Conservation (phyloP, 2,113 vertebrate genomes). For the Pyrgilauda ruficollis region DNA sequence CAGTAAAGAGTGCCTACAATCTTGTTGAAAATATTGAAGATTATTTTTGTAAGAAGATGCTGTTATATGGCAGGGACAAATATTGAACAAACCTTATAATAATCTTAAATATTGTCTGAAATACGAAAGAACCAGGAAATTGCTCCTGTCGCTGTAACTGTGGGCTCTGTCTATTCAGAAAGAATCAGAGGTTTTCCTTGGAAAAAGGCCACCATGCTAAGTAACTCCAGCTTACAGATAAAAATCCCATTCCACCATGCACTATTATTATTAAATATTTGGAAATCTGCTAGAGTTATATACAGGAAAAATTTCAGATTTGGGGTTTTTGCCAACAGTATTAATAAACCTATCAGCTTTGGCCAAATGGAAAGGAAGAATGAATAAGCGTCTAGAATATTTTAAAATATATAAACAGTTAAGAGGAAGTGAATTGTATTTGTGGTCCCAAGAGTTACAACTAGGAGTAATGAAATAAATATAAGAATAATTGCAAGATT, state of each 20-base stretch:
- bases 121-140: background rate
- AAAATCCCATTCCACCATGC: background rate
- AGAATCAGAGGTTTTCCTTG: background rate
- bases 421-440: conserved; percentile 15
- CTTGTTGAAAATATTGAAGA: background rate
- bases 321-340: background rate
- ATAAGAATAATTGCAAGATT: background rate
- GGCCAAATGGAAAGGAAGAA: background rate
- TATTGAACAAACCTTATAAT: background rate
- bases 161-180: background rate
- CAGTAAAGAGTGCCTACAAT: background rate
- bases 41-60: background rate
- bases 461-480: background rate
- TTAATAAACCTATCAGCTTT: background rate
- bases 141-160: background rate
- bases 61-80: background rate
- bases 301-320: background rate
- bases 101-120: background rate
- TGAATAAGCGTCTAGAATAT: background rate
- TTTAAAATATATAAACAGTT: background rate
- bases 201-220: background rate
- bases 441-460: background rate
- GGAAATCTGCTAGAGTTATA: background rate
- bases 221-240: background rate
- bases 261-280: background rate